Conservation (phyloP, 2,797 vertebrate genomes). For the Spondyliosoma cantharus region DNA sequence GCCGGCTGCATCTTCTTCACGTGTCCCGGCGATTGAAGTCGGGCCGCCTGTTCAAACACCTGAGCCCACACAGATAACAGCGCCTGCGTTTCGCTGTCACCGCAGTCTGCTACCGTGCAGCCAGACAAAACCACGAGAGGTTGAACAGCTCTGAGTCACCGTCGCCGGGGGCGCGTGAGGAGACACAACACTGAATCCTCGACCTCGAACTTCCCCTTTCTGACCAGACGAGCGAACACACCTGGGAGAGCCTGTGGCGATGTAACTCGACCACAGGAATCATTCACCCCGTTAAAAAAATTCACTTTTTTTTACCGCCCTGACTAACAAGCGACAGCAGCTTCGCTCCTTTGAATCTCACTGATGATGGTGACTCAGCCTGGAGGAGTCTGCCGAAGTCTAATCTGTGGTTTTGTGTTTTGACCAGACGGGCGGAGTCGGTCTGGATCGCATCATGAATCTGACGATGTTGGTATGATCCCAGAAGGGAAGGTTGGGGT, state of each 20-base stretch:
- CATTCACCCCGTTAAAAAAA: constrained; percentile 38
- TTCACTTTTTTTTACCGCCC: constrained; percentile 39
- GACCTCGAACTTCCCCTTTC: background rate
- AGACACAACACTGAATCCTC: background rate
- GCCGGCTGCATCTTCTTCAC: constrained; percentile 10
- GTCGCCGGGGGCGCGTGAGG: background rate
- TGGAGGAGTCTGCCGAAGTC: constrained; percentile 1
- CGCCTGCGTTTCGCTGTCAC: constrained; percentile 14
- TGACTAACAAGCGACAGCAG: background rate
- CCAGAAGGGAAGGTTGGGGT: background rate
- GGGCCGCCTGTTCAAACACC: constrained; percentile 28
- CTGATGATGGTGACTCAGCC: constrained; percentile 4
- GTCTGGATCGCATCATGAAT: constrained; percentile 1
- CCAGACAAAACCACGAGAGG: constrained; percentile 32
- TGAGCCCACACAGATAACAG: constrained; percentile 10
- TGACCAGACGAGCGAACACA: constrained; percentile 51
- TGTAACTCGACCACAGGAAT: constrained; percentile 28
- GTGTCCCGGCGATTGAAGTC: constrained; percentile 17
- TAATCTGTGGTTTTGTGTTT: constrained; percentile 26
- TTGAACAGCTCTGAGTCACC: constrained; percentile 26
- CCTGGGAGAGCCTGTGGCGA: constrained; percentile 31
- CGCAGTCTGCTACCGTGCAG: constrained; percentile 33
- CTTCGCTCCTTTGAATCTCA: constrained; percentile 15
- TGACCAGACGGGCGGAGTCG: constrained; percentile 36
- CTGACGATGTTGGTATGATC: background rate